Evolutionary conservation across 2,888 invertebrate species (phyloP).

Genomic region (Saturnia pavonia): DNA sequence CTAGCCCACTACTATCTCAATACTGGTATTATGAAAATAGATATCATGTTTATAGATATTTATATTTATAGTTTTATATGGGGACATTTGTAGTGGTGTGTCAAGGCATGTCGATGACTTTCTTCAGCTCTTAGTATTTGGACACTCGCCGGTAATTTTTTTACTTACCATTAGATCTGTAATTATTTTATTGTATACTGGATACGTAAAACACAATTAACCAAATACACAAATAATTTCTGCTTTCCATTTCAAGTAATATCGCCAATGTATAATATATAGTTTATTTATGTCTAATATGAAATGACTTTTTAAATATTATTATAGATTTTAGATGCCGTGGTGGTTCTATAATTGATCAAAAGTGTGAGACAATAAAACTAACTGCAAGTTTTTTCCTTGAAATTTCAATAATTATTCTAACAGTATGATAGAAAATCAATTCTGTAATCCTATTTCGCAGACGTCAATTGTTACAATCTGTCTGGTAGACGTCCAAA

Average conservation of each 20-base stretch:
- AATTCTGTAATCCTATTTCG: slow-evolving; percentile 5
- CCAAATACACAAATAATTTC: too few relatives aligned
- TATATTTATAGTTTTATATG: not conserved
- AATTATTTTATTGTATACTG: not conserved
- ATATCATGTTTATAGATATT: not conserved
- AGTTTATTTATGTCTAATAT: not conserved
- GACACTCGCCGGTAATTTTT: not conserved
- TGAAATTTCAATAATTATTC: not conserved
- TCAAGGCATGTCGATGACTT: not conserved
- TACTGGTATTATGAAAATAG: not conserved
- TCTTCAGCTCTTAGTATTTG: not conserved
- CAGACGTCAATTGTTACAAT: slow-evolving; percentile 13
- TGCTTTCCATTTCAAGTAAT: not conserved
- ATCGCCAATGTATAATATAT: not conserved
- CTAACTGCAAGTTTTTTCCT: not conserved
- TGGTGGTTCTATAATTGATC: not conserved
- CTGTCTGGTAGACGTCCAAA: slow-evolving; percentile 13
- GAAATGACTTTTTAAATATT: too few relatives aligned
- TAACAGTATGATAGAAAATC: slow-evolving; percentile 13
- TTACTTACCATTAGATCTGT: not conserved
- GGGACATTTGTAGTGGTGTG: not conserved
- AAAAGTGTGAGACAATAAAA: not conserved
- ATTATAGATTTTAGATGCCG: too few relatives aligned
- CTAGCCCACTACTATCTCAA: not conserved
- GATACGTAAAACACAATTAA: too few relatives aligned